A percentile compares a stretch with the other conserved stretches of the same genome.
Conservation (phyloP, 2,113 vertebrate species). For the Mormoops blainvillei region DNA sequence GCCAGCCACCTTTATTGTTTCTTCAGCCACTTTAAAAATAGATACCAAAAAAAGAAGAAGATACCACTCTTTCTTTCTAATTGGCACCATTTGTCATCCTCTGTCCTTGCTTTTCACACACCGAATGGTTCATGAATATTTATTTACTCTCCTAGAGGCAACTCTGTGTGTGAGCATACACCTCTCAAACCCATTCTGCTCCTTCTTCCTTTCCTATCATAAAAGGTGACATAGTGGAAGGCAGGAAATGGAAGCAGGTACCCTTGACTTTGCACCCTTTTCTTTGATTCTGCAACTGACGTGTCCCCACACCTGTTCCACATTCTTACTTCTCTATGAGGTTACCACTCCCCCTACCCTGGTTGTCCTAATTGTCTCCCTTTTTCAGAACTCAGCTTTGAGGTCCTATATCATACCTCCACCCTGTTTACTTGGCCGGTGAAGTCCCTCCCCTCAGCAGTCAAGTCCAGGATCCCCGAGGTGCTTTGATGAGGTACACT, state of each 20-base stretch:
- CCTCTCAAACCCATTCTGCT: neutral
- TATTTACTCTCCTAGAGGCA: constrained; percentile 74
- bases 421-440: neutral
- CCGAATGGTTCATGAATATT: constrained; percentile 79
- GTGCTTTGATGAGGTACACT: neutral
- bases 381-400: neutral
- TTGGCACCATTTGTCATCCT: constrained; percentile 79
- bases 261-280: neutral
- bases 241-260: neutral
- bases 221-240: neutral
- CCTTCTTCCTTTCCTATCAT: neutral
- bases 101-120: constrained; percentile 78
- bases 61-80: constrained; percentile 78
- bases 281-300: neutral
- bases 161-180: constrained; percentile 11
- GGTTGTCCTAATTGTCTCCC: neutral
- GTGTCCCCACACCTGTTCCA: neutral
- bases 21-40: constrained; percentile 81
- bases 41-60: constrained; percentile 51
- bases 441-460: neutral
- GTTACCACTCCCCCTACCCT: neutral
- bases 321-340: neutral
- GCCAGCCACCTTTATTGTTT: constrained; percentile 75
- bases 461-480: neutral
- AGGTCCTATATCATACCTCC: neutral